A percentile compares a stretch with the other conserved stretches of the same genome.
Conservation (phyloP, 2,888 invertebrate genomes). For the Hybos culiciformis region DNA sequence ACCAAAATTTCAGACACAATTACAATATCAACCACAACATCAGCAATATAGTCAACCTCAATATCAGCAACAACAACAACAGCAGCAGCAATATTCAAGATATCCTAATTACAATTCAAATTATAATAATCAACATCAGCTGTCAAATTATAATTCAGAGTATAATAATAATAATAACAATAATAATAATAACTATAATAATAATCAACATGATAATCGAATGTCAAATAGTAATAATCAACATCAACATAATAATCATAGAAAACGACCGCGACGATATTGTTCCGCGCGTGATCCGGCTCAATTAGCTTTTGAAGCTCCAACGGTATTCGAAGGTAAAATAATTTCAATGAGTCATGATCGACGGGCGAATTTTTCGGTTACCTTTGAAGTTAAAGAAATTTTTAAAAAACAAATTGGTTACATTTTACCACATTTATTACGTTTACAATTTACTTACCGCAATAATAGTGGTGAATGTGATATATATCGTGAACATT, state of each 20-base stretch:
- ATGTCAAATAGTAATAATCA: conserved; percentile 9
- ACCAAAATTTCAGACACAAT: neutral
- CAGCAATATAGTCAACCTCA: conserved; percentile 6
- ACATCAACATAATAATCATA: conserved; percentile 19
- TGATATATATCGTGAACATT: conserved; percentile 34
- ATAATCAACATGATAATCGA: neutral
- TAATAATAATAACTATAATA: conserved; percentile 2
- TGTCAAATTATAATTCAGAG: neutral
- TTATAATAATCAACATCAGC: conserved; percentile 15
- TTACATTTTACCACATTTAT: conserved; percentile 26
- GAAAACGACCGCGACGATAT: conserved; percentile 31
- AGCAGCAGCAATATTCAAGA: conserved; percentile 13
- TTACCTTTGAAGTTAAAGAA: conserved; percentile 49
- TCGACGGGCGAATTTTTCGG: conserved; percentile 45
- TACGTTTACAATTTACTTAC: conserved; percentile 32
- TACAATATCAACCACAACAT: neutral
- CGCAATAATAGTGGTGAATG: conserved; percentile 32
- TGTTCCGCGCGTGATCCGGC: conserved; percentile 50
- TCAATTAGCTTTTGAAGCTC: conserved; percentile 48
- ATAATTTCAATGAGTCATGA: conserved; percentile 47
- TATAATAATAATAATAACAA: conserved; percentile 10
- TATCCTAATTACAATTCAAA: conserved; percentile 13
- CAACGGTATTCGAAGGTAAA: conserved; percentile 52
- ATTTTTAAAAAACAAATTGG: conserved; percentile 46
- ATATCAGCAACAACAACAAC: conserved; percentile 18